A percentile compares a stretch with the other conserved stretches of the same genome.
These are phyloP conservation scores for Caerostris darwini DNA, from an alignment of 1,140 invertebrate genomes.

Conservation along the genomic window DNA sequence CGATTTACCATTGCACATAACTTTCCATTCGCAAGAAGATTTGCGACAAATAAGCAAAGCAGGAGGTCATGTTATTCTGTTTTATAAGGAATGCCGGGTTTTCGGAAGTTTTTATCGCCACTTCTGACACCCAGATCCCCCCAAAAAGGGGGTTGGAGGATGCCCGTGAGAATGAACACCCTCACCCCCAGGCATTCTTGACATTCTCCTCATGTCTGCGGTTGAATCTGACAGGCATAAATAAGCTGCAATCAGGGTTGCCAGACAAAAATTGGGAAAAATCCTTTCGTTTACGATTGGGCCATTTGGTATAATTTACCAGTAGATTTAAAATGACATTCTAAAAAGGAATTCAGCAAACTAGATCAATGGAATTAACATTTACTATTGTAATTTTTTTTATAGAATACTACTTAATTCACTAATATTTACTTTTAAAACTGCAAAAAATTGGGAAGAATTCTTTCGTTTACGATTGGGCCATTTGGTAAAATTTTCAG, in stretches of 20 bases:
- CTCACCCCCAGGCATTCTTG: background rate
- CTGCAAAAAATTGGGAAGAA: background rate
- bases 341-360: no score
- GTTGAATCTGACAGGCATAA: background rate
- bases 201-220: slow-evolving; percentile 4
- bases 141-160: background rate
- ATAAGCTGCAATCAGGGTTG: background rate
- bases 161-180: background rate
- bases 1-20: background rate
- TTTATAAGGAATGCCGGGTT: background rate
- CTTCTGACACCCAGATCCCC: background rate
- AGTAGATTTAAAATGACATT: no score
- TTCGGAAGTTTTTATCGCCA: background rate
- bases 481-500: no score
- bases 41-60: background rate
- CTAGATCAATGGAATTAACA: no score
- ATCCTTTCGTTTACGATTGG: background rate
- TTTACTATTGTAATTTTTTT: no score
- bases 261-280: background rate
- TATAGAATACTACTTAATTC: no score
- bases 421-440: no score
- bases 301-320: background rate
- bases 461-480: background rate
- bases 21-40: background rate
- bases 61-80: background rate